These are phyloP conservation scores for Megamerina dolium DNA, from an alignment of 2,888 invertebrate genomes.

Conservation along the genomic window DNA sequence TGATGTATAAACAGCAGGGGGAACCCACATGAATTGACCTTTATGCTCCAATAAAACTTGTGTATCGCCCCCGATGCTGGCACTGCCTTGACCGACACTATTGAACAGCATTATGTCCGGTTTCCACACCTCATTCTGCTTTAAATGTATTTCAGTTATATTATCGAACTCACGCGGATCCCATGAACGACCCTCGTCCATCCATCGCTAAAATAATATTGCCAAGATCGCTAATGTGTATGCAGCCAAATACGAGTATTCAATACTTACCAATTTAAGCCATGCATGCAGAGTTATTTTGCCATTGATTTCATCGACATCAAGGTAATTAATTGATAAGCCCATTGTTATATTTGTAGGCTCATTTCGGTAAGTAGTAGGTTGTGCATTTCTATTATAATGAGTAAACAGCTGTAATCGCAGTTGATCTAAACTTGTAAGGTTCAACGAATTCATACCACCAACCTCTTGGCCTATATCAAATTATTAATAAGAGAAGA, in stretches of 20 bases:
- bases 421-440: conserved; percentile 30
- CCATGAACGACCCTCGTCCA: conserved; percentile 69
- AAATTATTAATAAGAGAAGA: too few species aligned
- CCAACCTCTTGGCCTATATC: too few species aligned
- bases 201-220: conserved; percentile 68
- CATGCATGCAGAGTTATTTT: conserved; percentile 57
- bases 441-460: conserved; percentile 21
- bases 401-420: conserved; percentile 52
- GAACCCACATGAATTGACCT: conserved; percentile 60
- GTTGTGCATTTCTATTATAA: conserved; percentile 45
- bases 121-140: conserved; percentile 70
- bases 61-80: conserved; percentile 45
- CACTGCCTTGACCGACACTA: conserved; percentile 57
- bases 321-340: conserved; percentile 59
- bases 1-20: conserved; percentile 61
- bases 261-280: conserved; percentile 56
- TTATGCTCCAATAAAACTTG: conserved; percentile 49
- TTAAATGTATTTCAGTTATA: conserved; percentile 56
- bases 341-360: conserved; percentile 45
- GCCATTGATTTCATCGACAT: conserved; percentile 60
- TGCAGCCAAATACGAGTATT: neutral
- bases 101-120: conserved; percentile 67
- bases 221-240: too few species aligned
- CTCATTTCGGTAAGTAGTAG: conserved; percentile 32
- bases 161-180: conserved; percentile 61